phyloP scores from a whole-genome alignment of 2,888 invertebrate genomes.

The Syrista parreyssii region DNA sequence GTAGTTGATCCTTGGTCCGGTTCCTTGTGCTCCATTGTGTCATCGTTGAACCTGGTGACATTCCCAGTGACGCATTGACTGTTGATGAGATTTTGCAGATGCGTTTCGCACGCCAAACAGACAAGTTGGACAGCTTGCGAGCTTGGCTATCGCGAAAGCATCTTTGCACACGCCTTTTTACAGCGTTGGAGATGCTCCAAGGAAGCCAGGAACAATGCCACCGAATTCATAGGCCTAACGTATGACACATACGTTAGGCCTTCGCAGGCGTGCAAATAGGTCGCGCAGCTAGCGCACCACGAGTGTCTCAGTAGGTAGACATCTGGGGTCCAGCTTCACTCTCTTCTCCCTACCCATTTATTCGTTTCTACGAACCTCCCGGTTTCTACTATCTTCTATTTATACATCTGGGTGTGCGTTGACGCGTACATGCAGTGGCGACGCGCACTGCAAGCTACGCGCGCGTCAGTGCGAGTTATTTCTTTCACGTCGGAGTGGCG shows the following conservation, averaged over 20 bases:
- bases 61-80: neutral
- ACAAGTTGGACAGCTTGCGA: neutral
- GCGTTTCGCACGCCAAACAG: neutral
- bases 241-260: slow-evolving; percentile 21
- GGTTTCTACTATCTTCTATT: neutral
- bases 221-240: slow-evolving; percentile 15
- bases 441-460: neutral
- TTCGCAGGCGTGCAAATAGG: slow-evolving; percentile 17
- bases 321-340: slow-evolving; percentile 21
- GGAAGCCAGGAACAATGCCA: slow-evolving; percentile 9
- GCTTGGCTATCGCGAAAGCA: neutral
- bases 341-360: neutral
- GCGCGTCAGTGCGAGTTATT: neutral
- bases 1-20: neutral
- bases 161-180: neutral
- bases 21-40: neutral
- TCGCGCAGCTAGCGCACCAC: slow-evolving; percentile 8
- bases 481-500: neutral
- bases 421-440: slow-evolving; percentile 2
- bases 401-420: neutral
- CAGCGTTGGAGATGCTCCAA: neutral
- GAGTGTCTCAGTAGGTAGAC: slow-evolving; percentile 20
- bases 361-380: neutral
- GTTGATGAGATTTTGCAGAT: neutral
- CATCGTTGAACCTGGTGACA: neutral